Base-by-base conservation (phyloP, 2,113 vertebrate genomes). In the Zapus hudsonius region DNA sequence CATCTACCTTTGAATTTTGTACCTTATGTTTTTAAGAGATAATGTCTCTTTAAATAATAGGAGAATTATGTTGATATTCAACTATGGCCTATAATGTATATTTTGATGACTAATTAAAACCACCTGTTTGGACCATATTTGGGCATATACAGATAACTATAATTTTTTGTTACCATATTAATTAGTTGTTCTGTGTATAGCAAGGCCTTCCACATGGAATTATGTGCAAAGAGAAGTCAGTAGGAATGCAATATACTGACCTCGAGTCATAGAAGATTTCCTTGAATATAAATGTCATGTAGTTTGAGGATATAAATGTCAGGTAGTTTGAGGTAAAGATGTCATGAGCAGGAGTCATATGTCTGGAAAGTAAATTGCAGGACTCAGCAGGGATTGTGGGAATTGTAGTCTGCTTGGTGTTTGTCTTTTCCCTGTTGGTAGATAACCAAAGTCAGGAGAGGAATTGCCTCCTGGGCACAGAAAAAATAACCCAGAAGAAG, bases 141-240 rank as follows among this genome's bases (percentile, higher is more conserved):
- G 59, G 31, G 7, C 22, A 17, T 4, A n/a, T n/a, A n/a, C n/a
- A n/a, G n/a, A n/a, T n/a, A n/a, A n/a, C n/a, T n/a, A n/a, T n/a
- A n/a, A n/a, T n/a, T 86, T 27, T 70, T 36, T 13, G 31, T 64
- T 5, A 47, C 40, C 27, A 64, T n/a, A 55, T 67, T 38, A 42
- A 27, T 47, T 5, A 44, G 2, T 7, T 1, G 38, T 15, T 52
- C 11, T 61, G 33, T 83, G 33, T 73, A 69, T 23, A 59, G 63
- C 2, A 13, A 27, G 6, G 1, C 67, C 4, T 15, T 33, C 9
- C 17, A 66, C 2, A 25, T 9, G 2, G 31, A 57, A 0, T 76
- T 42, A 31, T n/a, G 25, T 64, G 13, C 22, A 92, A 90, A 73
- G 31, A 42, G 1, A 7, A 7, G 7, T 36, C 17, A 67, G 7